Base-by-base conservation (phyloP, 53 echinoderm and acorn worm species). In the Apostichopus leukothele region DNA sequence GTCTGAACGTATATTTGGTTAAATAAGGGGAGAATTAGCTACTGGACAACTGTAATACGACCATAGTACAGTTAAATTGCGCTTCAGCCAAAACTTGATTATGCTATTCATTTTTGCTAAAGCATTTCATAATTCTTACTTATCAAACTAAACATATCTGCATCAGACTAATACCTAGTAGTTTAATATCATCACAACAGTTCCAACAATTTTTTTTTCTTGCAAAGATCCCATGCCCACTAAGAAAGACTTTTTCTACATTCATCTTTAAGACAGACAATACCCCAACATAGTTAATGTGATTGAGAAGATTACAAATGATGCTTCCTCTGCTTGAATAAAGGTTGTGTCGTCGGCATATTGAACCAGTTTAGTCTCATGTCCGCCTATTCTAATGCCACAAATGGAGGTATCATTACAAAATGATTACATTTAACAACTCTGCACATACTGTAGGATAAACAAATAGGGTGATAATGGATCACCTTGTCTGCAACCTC, bases 241-340 rank as follows among this genome's bases (percentile, higher is more conserved):
- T 77, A 53, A 54, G 39, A 54, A 79, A 16, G 3, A 6, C 54
- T 79, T 79, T 13, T 3, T 50, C 39, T 53, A 52, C 51, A 79
- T 79, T 79, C 9, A 79, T 10, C 20, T 79, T 79, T 52, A 53
- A 18, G 6, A 55, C 79, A 79, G 79, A 79, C 14, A 79, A 13
- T 16, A 21, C 12, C 53, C 16, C 5, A 54, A 51, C 23, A 55
- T 50, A 79, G 54, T 79, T 51, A 10, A 79, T 26, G 5, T n/a
- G 5, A 11, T 79, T 54, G 1, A 51, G 19, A 9, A 71, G 18
- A 19, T 19, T 71, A 16, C 18, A 1, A 71, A n/a, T 18, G 77
- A 77, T 14, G 14, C 18, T 13, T 8, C 51, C 13, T 12, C 51
- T 16, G 52, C 52, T 18, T 19, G 19, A 51, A n/a, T 79, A 79